Evolutionary conservation across 2,113 vertebrate species (phyloP).

Genomic region (Chaenocephalus aceratus): DNA sequence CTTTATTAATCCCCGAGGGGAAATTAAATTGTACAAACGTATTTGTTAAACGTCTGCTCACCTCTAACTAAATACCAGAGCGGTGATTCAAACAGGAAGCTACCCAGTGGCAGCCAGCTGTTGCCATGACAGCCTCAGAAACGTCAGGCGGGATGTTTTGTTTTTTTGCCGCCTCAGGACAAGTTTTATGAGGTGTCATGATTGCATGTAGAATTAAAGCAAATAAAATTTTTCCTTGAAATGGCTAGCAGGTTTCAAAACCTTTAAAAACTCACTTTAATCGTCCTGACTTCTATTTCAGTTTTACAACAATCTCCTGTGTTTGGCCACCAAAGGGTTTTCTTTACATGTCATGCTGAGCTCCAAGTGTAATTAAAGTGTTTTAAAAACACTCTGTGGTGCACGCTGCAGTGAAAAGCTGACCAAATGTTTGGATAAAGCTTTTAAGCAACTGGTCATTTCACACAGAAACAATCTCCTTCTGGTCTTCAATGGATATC

Average conservation of each 20-base stretch:
- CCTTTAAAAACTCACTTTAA: constrained; percentile 54
- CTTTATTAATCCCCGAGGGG: too few relatives aligned
- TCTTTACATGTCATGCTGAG: constrained; percentile 43
- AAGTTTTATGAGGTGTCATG: constrained; percentile 75
- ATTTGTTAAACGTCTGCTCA: constrained; percentile 31
- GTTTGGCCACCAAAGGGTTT: constrained; percentile 46
- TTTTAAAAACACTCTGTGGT: constrained; percentile 39
- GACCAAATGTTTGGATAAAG: constrained; percentile 36
- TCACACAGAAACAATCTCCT: constrained; percentile 36
- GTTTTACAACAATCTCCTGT: constrained; percentile 63
- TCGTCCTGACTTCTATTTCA: constrained; percentile 57
- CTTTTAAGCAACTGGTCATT: constrained; percentile 18
- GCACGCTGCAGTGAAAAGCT: constrained; percentile 3
- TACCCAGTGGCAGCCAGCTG: constrained; percentile 32
- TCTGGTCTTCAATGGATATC: constrained; percentile 29
- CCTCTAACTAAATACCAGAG: constrained; percentile 32
- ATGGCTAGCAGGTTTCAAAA: constrained; percentile 64
- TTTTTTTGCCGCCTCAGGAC: constrained; percentile 40
- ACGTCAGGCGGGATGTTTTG: constrained; percentile 30
- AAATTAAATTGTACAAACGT: too few relatives aligned
- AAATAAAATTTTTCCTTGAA: constrained; percentile 68
- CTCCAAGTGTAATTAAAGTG: constrained; percentile 47
- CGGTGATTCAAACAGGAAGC: constrained; percentile 53
- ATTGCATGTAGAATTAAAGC: constrained; percentile 70
- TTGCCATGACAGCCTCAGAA: constrained; percentile 48